phyloP scores from a whole-genome alignment of 2,113 vertebrate genomes.

The Anser brachyrhynchus region DNA sequence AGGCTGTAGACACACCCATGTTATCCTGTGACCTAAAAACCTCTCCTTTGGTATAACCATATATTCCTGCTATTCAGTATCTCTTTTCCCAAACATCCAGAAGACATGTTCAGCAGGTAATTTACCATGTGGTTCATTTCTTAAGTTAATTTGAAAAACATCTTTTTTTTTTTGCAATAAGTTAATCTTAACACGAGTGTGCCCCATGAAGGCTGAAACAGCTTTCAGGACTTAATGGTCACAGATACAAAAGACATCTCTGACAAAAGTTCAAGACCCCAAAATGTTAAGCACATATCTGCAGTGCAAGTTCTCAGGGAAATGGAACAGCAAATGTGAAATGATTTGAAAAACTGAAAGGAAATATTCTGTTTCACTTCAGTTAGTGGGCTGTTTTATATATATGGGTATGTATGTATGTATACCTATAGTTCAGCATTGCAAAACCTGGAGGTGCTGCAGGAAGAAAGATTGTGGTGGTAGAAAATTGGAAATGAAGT shows the following conservation, averaged over 20 bases:
- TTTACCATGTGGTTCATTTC: not conserved
- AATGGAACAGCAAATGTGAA: not conserved
- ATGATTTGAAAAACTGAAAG: not conserved
- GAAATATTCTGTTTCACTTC: not conserved
- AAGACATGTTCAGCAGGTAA: not conserved
- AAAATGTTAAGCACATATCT: not conserved
- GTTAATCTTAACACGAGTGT: not conserved
- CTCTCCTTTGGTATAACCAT: not conserved
- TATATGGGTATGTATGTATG: not conserved
- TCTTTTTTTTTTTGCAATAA: not conserved
- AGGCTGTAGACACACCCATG: no score
- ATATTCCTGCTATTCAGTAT: not conserved
- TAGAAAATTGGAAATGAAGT: slow-evolving; percentile 29
- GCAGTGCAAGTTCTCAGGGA: not conserved
- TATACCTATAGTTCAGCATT: not conserved
- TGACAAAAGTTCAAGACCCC: not conserved
- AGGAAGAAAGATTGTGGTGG: not conserved
- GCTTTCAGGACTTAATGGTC: not conserved
- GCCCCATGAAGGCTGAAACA: not conserved
- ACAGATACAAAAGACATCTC: not conserved
- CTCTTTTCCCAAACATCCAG: not conserved
- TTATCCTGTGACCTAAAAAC: not conserved
- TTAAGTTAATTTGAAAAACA: not conserved
- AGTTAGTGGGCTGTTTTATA: not conserved
- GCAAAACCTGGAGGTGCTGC: not conserved